Base-by-base conservation (phyloP, 2,888 invertebrate genomes). In the Pristionchus mayeri region DNA sequence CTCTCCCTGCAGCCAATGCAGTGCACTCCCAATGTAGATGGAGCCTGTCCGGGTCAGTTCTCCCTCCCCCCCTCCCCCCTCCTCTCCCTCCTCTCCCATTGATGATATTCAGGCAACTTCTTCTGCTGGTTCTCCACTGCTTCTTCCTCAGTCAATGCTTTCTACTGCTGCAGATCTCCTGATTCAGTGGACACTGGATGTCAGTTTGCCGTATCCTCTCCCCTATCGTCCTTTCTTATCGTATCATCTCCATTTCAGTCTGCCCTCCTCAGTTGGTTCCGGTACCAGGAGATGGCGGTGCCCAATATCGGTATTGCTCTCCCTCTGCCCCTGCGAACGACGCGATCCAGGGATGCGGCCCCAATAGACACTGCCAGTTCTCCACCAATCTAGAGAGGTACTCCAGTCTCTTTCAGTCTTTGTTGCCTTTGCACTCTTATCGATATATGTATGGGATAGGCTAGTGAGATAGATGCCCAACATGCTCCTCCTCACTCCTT, bases 81-180 rank as follows among this genome's bases (percentile, higher is more conserved):
- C 44, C 44, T 13, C 44, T 44, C 44, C 44, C 44, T 44, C 44
- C 44, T 44, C 44, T 44, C 7, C 21, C n/a, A n/a, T n/a, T 67
- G 4, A 30, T 27, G 6, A 18, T 60, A 48, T 76, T n/a, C 76
- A 84, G 89, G 92, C 57, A 91, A 91, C 88, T 92, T 92, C 88
- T 92, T 92, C 91, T 92, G 92, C 86, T 92, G 92, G 92, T 90
- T 89, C 90, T 92, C 91, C 9, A 91, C 92, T 40, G 91, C 91
- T 1, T 88, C 89, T 18, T 90, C 91, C 21, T 89, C 91, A 24
- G 91, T 91, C 60, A 92, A 92, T 86, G 91, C 91, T 27, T 92
- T 92, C 89, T 92, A 92, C 86, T 92, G 92, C 86, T 92, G 92
- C 84, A 87, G 92, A 44, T 92, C 92, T 9, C 92, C 92, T 60